phyloP scores from a whole-genome alignment of 2,113 vertebrate genomes.

The Butorides virescens region DNA sequence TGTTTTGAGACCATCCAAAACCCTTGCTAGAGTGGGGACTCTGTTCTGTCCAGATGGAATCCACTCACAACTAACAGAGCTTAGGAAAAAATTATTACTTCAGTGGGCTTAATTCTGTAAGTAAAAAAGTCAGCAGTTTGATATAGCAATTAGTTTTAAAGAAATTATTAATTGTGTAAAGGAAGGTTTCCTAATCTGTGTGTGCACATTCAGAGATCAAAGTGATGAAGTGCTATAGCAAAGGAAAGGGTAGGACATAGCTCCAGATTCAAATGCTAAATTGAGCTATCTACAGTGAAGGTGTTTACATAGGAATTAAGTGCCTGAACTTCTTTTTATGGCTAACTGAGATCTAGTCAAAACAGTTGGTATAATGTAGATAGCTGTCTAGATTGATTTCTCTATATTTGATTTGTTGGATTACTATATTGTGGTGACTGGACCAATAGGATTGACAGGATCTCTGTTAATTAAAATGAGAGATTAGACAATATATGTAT shows the following conservation, averaged over 20 bases:
- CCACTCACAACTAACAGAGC: not conserved
- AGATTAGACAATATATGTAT: not conserved
- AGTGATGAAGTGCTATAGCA: not conserved
- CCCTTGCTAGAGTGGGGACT: not conserved
- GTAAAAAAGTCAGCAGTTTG: not conserved
- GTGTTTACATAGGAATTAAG: not conserved
- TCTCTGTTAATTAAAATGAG: not conserved
- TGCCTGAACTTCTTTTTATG: not conserved
- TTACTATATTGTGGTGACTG: not conserved
- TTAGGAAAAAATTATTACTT: conserved; percentile 11
- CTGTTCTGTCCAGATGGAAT: not conserved
- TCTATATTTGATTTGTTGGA: not conserved
- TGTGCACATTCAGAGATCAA: not conserved
- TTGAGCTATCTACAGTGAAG: not conserved
- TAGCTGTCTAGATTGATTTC: not conserved
- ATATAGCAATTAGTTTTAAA: not conserved
- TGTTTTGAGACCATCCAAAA: not conserved
- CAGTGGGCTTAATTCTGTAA: not conserved
- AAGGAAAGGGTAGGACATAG: not conserved
- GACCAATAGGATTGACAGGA: not conserved
- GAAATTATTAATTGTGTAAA: not conserved
- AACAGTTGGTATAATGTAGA: not conserved
- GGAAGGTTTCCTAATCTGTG: not conserved
- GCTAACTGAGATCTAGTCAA: not conserved
- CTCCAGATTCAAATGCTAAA: not conserved